phyloP scores from a whole-genome alignment of 2,113 vertebrate species.

The Mus pahari region DNA sequence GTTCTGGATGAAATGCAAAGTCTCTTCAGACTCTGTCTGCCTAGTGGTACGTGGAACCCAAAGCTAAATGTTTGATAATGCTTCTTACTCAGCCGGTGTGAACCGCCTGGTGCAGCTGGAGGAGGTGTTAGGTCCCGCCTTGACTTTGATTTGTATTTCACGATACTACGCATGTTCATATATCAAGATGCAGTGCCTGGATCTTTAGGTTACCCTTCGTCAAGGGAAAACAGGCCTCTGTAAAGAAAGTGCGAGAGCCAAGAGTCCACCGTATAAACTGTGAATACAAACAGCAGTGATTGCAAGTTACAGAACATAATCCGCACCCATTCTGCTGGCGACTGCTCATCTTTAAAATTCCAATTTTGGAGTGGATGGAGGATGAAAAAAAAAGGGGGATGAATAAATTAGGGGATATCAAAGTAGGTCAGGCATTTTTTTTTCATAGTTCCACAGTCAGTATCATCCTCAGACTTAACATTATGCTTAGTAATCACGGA shows the following conservation, averaged over 20 bases:
- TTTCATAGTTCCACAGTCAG: not conserved
- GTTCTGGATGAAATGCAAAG: not conserved
- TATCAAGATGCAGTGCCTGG: not conserved
- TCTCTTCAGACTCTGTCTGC: not conserved
- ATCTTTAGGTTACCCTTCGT: not conserved
- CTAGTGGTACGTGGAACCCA: fast-evolving
- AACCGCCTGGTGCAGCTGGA: not conserved
- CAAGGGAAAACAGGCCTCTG: not conserved
- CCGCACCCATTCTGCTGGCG: too few relatives aligned
- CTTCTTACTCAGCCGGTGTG: not conserved
- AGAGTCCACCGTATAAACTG: not conserved
- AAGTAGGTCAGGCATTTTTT: not conserved
- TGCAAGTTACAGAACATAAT: fast-evolving
- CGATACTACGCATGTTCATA: not conserved
- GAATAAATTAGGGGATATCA: not conserved
- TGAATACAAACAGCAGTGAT: not conserved
- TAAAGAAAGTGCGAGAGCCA: not conserved
- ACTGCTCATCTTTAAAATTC: not conserved
- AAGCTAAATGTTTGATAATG: not conserved
- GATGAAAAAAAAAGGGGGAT: not conserved
- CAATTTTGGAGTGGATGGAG: not conserved
- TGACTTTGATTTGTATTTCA: not conserved
- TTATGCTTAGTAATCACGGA: not conserved
- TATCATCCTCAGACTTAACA: not conserved
- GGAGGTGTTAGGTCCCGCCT: not conserved